Percentiles rank a stretch among this genome's conserved stretches.
Evolutionary conservation across 53 echinoderm and acorn worm genomes (phyloP).

Genomic region (Patiria pectinifera): DNA sequence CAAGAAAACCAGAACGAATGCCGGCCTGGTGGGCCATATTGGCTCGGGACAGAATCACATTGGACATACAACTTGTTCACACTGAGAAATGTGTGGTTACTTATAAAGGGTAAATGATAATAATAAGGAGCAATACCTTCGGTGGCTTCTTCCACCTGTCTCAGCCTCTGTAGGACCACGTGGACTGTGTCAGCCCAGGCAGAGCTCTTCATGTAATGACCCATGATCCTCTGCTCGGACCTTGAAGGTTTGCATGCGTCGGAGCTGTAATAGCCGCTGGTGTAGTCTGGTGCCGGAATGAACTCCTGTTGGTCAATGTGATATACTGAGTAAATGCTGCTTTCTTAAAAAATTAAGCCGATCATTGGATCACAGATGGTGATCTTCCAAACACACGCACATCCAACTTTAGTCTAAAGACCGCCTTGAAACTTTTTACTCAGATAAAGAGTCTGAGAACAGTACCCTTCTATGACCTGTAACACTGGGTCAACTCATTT

Average conservation of each 20-base stretch:
- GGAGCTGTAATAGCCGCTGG: conserved; percentile 61
- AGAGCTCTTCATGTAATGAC: conserved; percentile 56
- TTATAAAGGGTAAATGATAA: neutral
- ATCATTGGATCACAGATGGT: neutral
- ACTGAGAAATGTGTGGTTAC: no score
- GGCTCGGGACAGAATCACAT: no score
- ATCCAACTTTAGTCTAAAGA: neutral
- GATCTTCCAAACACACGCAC: neutral
- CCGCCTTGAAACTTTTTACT: neutral
- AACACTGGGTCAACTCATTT: no score
- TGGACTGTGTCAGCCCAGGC: conserved; percentile 36
- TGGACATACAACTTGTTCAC: neutral
- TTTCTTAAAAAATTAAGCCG: neutral
- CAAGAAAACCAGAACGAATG: no score
- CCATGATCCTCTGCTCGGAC: conserved; percentile 69
- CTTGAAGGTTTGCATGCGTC: conserved; percentile 44
- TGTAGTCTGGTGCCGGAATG: conserved; percentile 67
- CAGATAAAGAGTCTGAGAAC: neutral
- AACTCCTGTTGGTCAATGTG: conserved; percentile 37
- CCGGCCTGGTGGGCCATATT: no score
- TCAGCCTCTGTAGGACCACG: neutral
- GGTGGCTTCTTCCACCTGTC: neutral
- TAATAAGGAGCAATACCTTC: neutral
- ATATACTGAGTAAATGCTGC: neutral
- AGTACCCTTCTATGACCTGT: no score